Evolutionary conservation across 2,113 vertebrate genomes (phyloP), one percentile per base, ranked within the genome.

Genomic region (Grammomys dolichurus): DNA sequence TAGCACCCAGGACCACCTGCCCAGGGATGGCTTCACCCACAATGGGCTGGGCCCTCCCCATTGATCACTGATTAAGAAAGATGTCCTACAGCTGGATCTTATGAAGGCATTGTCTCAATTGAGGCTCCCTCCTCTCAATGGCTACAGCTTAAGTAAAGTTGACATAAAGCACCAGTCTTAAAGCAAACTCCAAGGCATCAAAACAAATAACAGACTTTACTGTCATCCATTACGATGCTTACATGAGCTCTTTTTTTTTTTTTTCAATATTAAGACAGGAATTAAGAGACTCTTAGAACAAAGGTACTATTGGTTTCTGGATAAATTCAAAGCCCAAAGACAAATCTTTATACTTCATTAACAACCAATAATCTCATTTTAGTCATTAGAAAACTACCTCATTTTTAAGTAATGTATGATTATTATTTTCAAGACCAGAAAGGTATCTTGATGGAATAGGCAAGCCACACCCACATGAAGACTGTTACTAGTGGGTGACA

Each of bases 351-450:
- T 24, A n/a, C 58, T 75, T 60, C 48, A 46, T 14, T 70, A 73
- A 7, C 26, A 89, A 67, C 54, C 48, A 58, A 70, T 7, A 31
- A 1, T 69, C 36, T 84, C 87, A 65, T 12, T 76, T 75, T 77
- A n/a, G 75, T 88, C 75, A 54, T 40, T 56, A 72, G 22, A 82
- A 94, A 82, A 94, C 43, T 31, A 54, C 5, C 4, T 70, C n/a
- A 0, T 56, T 85, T 77, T 51, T 28, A 54, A 86, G 77, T 89
- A 80, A 88, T 7, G 40, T 24, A 16, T 54, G 36, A 40, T 72
- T n/a, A 43, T 28, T 73, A 78, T 48, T 91, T 89, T 87, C 19
- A 65, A 90, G 56, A 80, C 48, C 46, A 90, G 87, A 89, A 54
- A 56, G 40, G 19, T 69, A 24, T n/a, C 43, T 56, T 48, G 7